Percentiles rank a stretch among this genome's conserved stretches.
Conservation (phyloP, 2,113 vertebrate genomes). For the Stictonetta naevosa region DNA sequence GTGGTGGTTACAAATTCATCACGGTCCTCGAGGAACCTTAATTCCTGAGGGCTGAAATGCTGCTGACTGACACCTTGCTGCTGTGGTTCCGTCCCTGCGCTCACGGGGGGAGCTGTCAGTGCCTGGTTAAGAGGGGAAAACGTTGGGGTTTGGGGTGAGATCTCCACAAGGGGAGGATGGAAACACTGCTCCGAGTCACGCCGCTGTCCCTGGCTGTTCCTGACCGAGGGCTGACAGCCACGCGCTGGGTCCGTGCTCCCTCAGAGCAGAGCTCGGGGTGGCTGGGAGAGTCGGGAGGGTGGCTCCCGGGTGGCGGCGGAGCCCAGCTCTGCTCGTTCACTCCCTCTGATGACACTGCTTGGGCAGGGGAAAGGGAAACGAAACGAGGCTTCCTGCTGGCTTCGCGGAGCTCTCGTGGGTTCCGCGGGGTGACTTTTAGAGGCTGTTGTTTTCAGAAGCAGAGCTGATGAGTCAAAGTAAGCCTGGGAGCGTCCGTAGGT, state of each 20-base stretch:
- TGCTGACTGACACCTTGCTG: background rate
- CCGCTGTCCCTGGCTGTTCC: background rate
- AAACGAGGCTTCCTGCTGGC: fast-evolving
- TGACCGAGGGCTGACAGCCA: too few species aligned
- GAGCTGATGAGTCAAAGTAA: background rate
- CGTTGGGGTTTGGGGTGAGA: background rate
- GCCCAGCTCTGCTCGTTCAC: background rate
- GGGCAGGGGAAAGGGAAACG: background rate
- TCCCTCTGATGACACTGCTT: background rate
- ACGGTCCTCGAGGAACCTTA: background rate
- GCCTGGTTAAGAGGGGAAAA: background rate
- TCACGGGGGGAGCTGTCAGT: background rate
- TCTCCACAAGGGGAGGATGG: fast-evolving
- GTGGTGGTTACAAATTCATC: background rate
- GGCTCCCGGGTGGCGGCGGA: background rate
- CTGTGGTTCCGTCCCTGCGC: background rate
- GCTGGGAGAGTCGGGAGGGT: background rate
- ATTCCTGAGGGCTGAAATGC: background rate
- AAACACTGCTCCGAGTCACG: fast-evolving
- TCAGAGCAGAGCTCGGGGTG: background rate
- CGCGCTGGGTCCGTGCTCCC: background rate
- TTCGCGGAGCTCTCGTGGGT: background rate
- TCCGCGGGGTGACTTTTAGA: background rate
- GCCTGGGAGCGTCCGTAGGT: background rate
- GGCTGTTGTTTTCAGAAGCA: fast-evolving